phyloP scores from a whole-genome alignment of 2,113 vertebrate species.

The Pycnonotus jocosus region DNA sequence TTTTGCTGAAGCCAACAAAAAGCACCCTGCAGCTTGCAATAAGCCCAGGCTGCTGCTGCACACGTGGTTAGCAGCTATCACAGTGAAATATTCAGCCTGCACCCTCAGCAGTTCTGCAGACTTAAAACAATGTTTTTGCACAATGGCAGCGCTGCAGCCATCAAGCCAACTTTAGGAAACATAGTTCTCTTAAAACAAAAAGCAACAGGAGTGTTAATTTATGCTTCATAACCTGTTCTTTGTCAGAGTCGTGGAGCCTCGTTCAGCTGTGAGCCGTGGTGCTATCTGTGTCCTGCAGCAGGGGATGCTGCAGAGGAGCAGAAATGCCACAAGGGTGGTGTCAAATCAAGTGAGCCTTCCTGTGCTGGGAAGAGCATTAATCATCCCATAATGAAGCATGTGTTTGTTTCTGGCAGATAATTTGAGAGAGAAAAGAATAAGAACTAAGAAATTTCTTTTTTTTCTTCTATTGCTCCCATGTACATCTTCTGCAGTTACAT shows the following conservation, averaged over 20 bases:
- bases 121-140: slow-evolving; percentile 1
- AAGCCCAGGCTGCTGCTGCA: background rate
- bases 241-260: background rate
- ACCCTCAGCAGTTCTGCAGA: background rate
- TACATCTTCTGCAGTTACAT: background rate
- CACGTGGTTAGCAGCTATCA: background rate
- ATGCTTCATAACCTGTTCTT: background rate
- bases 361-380: background rate
- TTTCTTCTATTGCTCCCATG: background rate
- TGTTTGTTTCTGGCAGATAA: background rate
- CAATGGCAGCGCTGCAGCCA: background rate
- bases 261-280: background rate
- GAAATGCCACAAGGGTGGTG: background rate
- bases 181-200: background rate
- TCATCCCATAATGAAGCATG: background rate
- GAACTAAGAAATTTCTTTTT: background rate
- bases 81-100: slow-evolving; percentile 17
- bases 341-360: background rate
- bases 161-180: background rate
- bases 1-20: slow-evolving; percentile 54
- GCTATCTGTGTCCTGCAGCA: background rate
- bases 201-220: background rate
- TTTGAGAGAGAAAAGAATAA: background rate
- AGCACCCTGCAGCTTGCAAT: background rate
- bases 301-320: background rate